A percentile compares a stretch with the other conserved stretches of the same genome.
These are phyloP conservation scores for Melitaea cinxia DNA, from an alignment of 1,140 invertebrate genomes.

Conservation along the genomic window DNA sequence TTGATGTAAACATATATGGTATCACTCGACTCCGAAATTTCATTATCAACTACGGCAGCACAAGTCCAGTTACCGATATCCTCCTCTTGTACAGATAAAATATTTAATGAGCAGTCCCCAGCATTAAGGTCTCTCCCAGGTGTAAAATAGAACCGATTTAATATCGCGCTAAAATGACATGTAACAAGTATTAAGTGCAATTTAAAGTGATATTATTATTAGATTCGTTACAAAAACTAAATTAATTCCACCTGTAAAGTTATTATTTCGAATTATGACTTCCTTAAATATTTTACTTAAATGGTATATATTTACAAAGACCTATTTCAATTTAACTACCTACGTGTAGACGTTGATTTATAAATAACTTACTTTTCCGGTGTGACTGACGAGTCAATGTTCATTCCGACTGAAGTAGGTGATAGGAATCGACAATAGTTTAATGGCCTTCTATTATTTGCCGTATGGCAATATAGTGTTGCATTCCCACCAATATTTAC, in stretches of 20 bases:
- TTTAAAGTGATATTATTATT: no score
- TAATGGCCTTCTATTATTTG: conserved; percentile 59
- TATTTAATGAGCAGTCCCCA: conserved; percentile 68
- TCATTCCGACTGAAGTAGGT: conserved; percentile 55
- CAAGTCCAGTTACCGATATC: conserved; percentile 68
- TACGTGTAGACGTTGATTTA: no score
- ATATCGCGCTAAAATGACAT: conserved; percentile 57
- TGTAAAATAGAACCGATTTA: conserved; percentile 64
- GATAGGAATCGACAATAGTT: conserved; percentile 71
- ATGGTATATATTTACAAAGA: no score
- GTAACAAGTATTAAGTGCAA: no score
- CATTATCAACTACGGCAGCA: conserved; percentile 54
- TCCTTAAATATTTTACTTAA: no score
- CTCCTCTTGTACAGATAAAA: conserved; percentile 47
- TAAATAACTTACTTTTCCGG: conserved; percentile 63
- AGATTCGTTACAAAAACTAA: no score
- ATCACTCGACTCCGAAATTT: conserved; percentile 54
- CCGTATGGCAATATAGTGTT: conserved; percentile 64
- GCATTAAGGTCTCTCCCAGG: conserved; percentile 46
- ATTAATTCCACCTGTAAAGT: no score
- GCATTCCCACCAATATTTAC: conserved; percentile 41
- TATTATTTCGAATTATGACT: no score
- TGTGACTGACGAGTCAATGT: conserved; percentile 55
- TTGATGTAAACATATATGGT: conserved; percentile 36
- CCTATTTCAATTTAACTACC: no score